Evolutionary conservation across 2,888 invertebrate species (phyloP), one percentile per base, ranked within the genome.

Genomic region (Lasioglossum lativentre): DNA sequence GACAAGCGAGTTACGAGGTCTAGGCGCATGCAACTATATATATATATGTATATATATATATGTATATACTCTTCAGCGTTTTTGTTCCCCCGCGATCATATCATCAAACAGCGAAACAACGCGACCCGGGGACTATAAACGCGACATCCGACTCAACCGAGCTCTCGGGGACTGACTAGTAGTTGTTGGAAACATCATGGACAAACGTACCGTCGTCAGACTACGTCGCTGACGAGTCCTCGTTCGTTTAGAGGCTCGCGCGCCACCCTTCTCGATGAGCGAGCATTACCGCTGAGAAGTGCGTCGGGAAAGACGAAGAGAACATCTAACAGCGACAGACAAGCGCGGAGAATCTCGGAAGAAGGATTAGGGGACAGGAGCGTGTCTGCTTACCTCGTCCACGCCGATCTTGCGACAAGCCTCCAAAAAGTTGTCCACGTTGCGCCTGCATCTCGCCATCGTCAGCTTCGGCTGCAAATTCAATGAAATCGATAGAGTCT

Each of bases 401-500:
- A 99, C 98, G 89, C 99, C 99, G 93, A 99, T 98, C 95, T 97
- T 98, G 86, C 98, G 96, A 95, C 99, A 99, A 38, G 99, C 99
- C 94, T 99, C 98, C 91, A 99, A 96, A 94, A 99, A 99, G 95
- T 99, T 99, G 95, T 99, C 99, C 45, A 99, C 99, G 95, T 99
- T 99, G 93, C 98, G 96, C 92, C 99, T 96, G 96, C 99, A 99
- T 92, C 99, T 97, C 68, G 99, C 98, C 97, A 98, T 98, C n/a
- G 99, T 98, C 91, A 99, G 95, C 95, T 99, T 99, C 59, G 99
- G 98, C 99, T 99, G 95, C 66, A 96, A 84, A 81, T 52, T 0
- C 2, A 16, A 73, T 47, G n/a, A 4, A 12, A 75, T 75, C 66
- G 72, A 79, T 73, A 14, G 12, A 14, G 23, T 38, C 19, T 19